Evolutionary conservation across 2,888 invertebrate species (phyloP).

Genomic region (Trissonchulus sp.): DNA sequence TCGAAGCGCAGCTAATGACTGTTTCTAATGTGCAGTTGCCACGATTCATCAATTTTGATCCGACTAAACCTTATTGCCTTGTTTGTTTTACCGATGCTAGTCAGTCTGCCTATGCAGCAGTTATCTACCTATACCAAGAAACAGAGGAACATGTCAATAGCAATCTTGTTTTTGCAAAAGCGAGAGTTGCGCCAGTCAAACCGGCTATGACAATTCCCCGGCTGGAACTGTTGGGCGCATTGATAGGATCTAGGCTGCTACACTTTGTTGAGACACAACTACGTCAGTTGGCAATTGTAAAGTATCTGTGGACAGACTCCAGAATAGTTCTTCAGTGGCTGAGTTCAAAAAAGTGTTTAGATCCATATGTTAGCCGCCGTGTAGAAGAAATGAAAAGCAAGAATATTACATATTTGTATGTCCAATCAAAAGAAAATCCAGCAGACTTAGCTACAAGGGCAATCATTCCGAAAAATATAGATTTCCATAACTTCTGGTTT

Average conservation of each 20-base stretch:
- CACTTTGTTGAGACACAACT: background rate
- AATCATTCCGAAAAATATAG: too few relatives aligned
- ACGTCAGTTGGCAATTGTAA: background rate
- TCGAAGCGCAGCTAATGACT: background rate
- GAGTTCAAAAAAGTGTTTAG: background rate
- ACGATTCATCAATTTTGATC: background rate
- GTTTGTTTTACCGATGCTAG: background rate
- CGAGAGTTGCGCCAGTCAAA: conserved; percentile 2
- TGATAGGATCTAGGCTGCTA: background rate
- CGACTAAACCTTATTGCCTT: background rate
- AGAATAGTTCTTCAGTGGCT: background rate
- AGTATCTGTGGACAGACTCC: conserved; percentile 1
- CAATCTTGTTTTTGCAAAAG: conserved; percentile 10
- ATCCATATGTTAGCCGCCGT: background rate
- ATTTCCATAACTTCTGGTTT: too few relatives aligned
- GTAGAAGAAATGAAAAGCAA: too few relatives aligned
- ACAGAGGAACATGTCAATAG: background rate
- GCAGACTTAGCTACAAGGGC: too few relatives aligned
- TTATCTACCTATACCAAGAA: background rate
- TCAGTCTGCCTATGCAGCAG: background rate
- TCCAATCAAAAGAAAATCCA: too few relatives aligned
- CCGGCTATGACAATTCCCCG: background rate
- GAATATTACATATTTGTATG: too few relatives aligned
- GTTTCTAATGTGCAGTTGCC: background rate
- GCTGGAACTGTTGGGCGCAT: background rate